These are phyloP conservation scores for Dromius quadrimaculatus DNA, from an alignment of 2,888 invertebrate genomes.

Conservation along the genomic window DNA sequence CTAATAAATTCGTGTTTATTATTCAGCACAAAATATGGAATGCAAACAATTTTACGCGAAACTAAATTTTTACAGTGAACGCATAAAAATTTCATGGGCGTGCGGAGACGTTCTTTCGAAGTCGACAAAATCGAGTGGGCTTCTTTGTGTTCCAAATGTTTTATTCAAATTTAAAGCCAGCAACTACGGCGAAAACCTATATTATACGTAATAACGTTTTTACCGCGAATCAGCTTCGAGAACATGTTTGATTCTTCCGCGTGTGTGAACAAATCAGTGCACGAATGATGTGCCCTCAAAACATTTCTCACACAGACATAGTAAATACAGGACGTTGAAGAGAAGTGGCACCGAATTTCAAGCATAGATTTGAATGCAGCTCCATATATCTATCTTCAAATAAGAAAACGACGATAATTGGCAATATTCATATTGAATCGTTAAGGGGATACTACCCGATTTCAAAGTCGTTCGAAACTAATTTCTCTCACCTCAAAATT, in stretches of 20 bases:
- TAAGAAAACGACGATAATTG: no score
- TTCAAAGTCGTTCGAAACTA: no score
- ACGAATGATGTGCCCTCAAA: background rate
- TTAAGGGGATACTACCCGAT: no score
- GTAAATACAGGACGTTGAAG: background rate
- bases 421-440: no score
- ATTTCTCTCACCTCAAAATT: no score
- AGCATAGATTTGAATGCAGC: no score
- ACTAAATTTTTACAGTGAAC: conserved; percentile 51
- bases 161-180: conserved; percentile 48
- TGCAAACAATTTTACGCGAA: conserved; percentile 46
- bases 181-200: conserved; percentile 38
- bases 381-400: no score
- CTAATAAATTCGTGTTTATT: conserved; percentile 48
- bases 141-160: conserved; percentile 48
- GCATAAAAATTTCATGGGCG: conserved; percentile 48
- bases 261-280: background rate
- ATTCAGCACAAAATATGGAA: conserved; percentile 50
- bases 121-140: conserved; percentile 42
- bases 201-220: conserved; percentile 46
- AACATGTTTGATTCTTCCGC: conserved; percentile 34
- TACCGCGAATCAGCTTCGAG: conserved; percentile 38
- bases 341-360: no score
- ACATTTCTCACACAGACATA: background rate
- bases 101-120: conserved; percentile 47